Conservation (phyloP, 1,140 invertebrate genomes). For the Drosophila serrata region DNA sequence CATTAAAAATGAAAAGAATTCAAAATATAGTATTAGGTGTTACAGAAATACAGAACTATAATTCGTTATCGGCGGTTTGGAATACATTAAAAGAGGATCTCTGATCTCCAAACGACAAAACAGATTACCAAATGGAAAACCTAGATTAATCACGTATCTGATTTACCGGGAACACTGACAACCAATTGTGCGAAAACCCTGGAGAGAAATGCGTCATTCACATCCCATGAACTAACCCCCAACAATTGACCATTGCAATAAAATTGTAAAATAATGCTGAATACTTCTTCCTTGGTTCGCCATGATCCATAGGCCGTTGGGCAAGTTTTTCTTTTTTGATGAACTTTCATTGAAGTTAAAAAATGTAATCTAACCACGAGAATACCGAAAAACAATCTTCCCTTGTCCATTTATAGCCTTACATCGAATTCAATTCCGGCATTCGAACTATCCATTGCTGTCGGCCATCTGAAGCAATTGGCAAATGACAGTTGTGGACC, state of each 20-base stretch:
- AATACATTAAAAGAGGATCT: background rate
- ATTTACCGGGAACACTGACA: background rate
- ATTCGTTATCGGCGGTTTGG: too few relatives aligned
- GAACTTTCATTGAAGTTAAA: background rate
- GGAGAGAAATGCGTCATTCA: background rate
- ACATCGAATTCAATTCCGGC: conserved; percentile 49
- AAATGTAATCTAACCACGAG: background rate
- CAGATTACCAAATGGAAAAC: background rate
- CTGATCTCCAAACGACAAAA: background rate
- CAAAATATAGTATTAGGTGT: too few relatives aligned
- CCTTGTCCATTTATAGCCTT: background rate
- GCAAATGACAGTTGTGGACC: conserved; percentile 67
- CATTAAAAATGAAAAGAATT: too few relatives aligned
- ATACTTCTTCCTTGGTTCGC: background rate
- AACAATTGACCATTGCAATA: background rate
- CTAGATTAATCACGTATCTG: background rate
- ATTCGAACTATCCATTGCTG: conserved; percentile 15
- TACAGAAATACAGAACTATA: too few relatives aligned
- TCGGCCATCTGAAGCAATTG: conserved; percentile 26
- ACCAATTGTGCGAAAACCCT: background rate
- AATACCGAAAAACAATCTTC: background rate
- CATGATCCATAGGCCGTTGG: too few relatives aligned
- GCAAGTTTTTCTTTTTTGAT: too few relatives aligned
- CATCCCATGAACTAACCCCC: background rate
- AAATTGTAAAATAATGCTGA: background rate